phyloP scores from a whole-genome alignment of 2,797 vertebrate genomes.

The Setipinna tenuifilis region DNA sequence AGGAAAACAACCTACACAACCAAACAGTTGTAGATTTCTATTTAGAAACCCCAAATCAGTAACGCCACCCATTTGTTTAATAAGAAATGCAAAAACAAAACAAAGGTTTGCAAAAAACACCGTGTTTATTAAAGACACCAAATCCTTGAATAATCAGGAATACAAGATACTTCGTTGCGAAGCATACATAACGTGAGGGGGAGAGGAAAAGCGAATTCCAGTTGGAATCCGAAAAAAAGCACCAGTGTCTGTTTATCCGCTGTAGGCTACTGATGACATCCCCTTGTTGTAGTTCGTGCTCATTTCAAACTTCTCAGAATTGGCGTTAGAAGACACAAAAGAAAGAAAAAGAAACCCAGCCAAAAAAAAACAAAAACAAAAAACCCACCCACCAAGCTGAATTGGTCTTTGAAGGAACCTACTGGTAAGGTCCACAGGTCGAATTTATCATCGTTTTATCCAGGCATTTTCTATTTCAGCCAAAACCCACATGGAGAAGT shows the following conservation, averaged over 20 bases:
- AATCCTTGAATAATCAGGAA: slow-evolving; percentile 76
- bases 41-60: slow-evolving; percentile 20
- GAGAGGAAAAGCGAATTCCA: slow-evolving; percentile 56
- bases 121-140: slow-evolving; percentile 77
- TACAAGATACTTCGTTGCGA: slow-evolving; percentile 87
- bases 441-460: not conserved
- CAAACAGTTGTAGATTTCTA: not conserved
- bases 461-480: not conserved
- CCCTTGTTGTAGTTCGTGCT: slow-evolving; percentile 3
- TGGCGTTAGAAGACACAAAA: not conserved
- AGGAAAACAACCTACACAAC: not conserved
- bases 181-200: slow-evolving; percentile 72
- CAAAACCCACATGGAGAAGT: not conserved
- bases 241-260: slow-evolving; percentile 55
- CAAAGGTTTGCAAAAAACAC: slow-evolving; percentile 58
- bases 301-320: not conserved
- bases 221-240: slow-evolving; percentile 63
- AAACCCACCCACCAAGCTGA: not conserved
- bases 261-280: not conserved
- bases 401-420: not conserved
- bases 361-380: slow-evolving; percentile 33
- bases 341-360: slow-evolving; percentile 33
- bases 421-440: not conserved
- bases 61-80: not conserved
- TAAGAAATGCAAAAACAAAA: slow-evolving; percentile 41